Evolutionary conservation across 1,140 invertebrate species (phyloP), one percentile per base, ranked within the genome.

Genomic region (Drosophila pseudoananassae): DNA sequence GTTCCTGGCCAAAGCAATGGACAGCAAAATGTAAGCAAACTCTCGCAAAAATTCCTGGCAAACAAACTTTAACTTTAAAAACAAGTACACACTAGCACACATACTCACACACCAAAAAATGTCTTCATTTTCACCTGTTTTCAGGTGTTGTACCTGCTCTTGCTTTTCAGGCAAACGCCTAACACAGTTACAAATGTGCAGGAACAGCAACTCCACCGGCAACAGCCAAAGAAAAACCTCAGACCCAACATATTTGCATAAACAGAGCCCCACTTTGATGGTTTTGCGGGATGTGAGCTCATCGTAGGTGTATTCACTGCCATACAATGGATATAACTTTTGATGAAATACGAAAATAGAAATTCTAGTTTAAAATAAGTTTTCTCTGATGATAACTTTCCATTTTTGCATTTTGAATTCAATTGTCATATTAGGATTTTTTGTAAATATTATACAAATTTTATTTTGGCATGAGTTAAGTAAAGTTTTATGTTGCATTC

Each of bases 161-260:
- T 68, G 63, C 63, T 25, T 69, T 68, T 31, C 65, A 55, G 63
- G 63, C 40, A 55, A 55, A 76, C 78, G 77, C 70, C 71, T 45
- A 61, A 63, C 65, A 71, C 72, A 81, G 78, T 56, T 57, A 76
- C 77, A 76, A 80, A 55, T 69, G 65, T 55, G 50, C 65, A 31
- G 43, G 25, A 20, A 60, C 46, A 52, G 20, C 69, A 60, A 56
- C 43, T 20, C 9, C 63, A 54, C 43, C 29, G 46, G 33, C 61
- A 25, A 40, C 14, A 40, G 69, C 55, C 75, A 70, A 74, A 60
- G 64, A 36, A 61, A 77, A 77, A 77, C 74, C 36, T 51, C 55
- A 57, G 58, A 65, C 78, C 66, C 61, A 61, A 82, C 73, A 81
- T 82, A 81, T 81, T 81, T 81, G 75, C 78, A 81, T 81, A 81